These are phyloP conservation scores for Drosophila miranda DNA, from an alignment of 1,140 invertebrate genomes.

Conservation along the genomic window DNA sequence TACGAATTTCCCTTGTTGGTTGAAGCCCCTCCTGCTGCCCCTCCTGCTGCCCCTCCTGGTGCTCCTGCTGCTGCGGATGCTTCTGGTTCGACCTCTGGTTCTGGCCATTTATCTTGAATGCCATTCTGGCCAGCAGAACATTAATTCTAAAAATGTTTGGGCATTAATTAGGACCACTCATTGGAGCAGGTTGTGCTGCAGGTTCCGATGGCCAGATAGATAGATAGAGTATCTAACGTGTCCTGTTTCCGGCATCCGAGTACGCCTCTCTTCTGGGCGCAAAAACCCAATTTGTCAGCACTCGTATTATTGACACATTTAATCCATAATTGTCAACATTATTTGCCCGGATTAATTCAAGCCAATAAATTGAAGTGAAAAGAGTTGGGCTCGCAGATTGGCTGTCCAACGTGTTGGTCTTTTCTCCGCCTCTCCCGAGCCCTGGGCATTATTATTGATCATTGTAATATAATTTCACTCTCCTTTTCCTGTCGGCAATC, in stretches of 20 bases:
- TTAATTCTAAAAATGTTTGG: slow-evolving; percentile 61
- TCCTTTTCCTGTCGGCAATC: slow-evolving; percentile 2
- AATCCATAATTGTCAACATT: slow-evolving; percentile 79
- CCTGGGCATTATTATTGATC: slow-evolving; percentile 35
- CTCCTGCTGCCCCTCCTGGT: too few species aligned
- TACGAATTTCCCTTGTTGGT: too few species aligned
- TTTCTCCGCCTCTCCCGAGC: slow-evolving; percentile 1
- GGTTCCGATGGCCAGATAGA: neutral
- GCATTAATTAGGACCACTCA: slow-evolving; percentile 47
- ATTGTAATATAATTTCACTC: slow-evolving; percentile 53
- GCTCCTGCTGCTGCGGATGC: slow-evolving; percentile 3
- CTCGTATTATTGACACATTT: slow-evolving; percentile 74
- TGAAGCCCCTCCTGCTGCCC: slow-evolving; percentile 2
- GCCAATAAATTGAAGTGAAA: slow-evolving; percentile 72
- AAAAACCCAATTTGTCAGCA: slow-evolving; percentile 65
- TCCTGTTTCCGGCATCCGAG: neutral
- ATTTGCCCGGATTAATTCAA: slow-evolving; percentile 73
- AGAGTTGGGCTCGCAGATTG: slow-evolving; percentile 32
- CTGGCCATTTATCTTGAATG: slow-evolving; percentile 42
- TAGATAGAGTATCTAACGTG: slow-evolving; percentile 3
- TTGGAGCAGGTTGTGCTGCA: slow-evolving; percentile 1
- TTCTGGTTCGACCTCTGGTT: slow-evolving; percentile 14
- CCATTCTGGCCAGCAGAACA: slow-evolving; percentile 45
- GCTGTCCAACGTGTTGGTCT: neutral
- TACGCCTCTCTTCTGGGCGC: slow-evolving; percentile 34